Percentiles rank a stretch among this genome's conserved stretches.
These are phyloP conservation scores for Stichodactyla mertensii DNA, from an alignment of 64 coral and sea anemone species.

Conservation along the genomic window DNA sequence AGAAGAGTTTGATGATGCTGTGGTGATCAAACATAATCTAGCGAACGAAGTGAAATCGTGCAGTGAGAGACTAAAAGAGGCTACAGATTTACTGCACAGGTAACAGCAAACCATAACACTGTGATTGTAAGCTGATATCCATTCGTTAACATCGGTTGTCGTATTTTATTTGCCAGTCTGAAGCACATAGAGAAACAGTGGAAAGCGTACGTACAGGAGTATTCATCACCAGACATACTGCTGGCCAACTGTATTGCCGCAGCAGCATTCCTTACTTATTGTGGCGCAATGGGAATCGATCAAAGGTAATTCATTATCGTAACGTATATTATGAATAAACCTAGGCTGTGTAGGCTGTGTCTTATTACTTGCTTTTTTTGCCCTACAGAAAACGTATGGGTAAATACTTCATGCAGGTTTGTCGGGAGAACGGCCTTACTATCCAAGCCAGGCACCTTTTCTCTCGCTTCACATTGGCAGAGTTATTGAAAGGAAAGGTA, in stretches of 20 bases:
- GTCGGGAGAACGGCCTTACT: slow-evolving; percentile 67
- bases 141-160: neutral
- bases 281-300: slow-evolving; percentile 98
- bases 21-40: slow-evolving; percentile 90
- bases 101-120: slow-evolving; percentile 3
- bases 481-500: slow-evolving; percentile 98
- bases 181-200: slow-evolving; percentile 75
- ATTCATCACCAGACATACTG: slow-evolving; percentile 86
- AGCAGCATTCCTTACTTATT: slow-evolving; percentile 94
- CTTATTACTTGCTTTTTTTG: neutral
- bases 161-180: slow-evolving; percentile 30
- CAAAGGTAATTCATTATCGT: slow-evolving; percentile 42
- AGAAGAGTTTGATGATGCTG: slow-evolving; percentile 79
- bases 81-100: slow-evolving; percentile 79
- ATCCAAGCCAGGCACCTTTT: slow-evolving; percentile 74
- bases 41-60: slow-evolving; percentile 79
- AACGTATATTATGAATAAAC: neutral
- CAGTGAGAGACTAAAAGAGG: slow-evolving; percentile 84
- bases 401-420: slow-evolving; percentile 85
- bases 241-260: slow-evolving; percentile 91
- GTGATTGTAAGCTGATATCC: too few species aligned
- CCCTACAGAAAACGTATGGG: slow-evolving; percentile 88
- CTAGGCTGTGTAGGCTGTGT: neutral
- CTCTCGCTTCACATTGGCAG: slow-evolving; percentile 68
- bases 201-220: slow-evolving; percentile 80